These are phyloP conservation scores for Drosophila suzukii DNA, from an alignment of 1,140 invertebrate genomes.

Conservation along the genomic window DNA sequence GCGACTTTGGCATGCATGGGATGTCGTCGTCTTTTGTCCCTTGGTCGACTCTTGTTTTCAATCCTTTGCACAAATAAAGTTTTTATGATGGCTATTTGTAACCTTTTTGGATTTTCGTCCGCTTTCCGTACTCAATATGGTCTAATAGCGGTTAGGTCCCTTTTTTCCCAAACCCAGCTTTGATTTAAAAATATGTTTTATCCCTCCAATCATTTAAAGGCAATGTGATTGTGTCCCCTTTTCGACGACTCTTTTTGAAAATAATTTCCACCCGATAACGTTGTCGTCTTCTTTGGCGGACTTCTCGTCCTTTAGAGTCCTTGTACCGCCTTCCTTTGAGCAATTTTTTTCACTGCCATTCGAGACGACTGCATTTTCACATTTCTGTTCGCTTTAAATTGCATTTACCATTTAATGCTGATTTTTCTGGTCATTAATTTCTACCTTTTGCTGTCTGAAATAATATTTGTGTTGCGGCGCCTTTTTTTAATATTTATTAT, in stretches of 20 bases:
- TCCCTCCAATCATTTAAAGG: constrained; percentile 45
- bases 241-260: constrained; percentile 40
- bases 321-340: constrained; percentile 7
- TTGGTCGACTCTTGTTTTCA: constrained; percentile 63
- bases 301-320: constrained; percentile 15
- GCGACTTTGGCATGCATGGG: constrained; percentile 66
- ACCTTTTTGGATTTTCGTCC: constrained; percentile 70
- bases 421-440: constrained; percentile 12
- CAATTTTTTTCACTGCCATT: constrained; percentile 2
- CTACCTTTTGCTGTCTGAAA: constrained; percentile 11
- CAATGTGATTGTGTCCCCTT: constrained; percentile 42
- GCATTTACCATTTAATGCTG: constrained; percentile 8
- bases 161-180: constrained; percentile 44
- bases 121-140: constrained; percentile 42
- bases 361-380: constrained; percentile 1
- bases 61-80: constrained; percentile 81
- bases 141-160: constrained; percentile 73
- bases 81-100: constrained; percentile 82
- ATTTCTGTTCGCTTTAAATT: constrained; percentile 2
- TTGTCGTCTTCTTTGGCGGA: constrained; percentile 23
- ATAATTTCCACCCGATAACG: constrained; percentile 69
- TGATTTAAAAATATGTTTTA: constrained; percentile 83
- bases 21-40: constrained; percentile 54
- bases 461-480: constrained; percentile 17
- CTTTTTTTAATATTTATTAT: constrained; percentile 19